Evolutionary conservation across 2,113 vertebrate genomes (phyloP).

Genomic region (Channa maculata): DNA sequence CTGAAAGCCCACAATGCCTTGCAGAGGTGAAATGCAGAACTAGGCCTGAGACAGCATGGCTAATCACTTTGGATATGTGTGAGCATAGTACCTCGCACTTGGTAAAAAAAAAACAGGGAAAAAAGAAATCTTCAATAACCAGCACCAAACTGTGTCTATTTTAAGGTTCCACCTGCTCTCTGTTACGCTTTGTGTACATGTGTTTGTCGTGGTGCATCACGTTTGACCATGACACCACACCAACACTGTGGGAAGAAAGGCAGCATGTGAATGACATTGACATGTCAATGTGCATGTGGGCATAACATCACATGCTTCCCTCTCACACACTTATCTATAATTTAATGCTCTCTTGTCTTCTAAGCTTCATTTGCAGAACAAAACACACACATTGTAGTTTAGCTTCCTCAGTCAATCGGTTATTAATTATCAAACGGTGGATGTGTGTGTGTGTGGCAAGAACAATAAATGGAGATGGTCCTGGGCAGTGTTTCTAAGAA

Average conservation of each 20-base stretch:
- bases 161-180: slow-evolving; percentile 9
- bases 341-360: too few species aligned
- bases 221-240: slow-evolving; percentile 3
- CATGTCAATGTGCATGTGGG: neutral
- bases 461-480: neutral
- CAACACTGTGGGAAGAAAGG: slow-evolving; percentile 2
- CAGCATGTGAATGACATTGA: neutral
- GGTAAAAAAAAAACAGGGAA: slow-evolving; percentile 14
- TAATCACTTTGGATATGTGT: slow-evolving; percentile 27
- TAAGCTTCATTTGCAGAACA: neutral
- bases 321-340: too few species aligned
- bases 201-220: neutral
- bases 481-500: slow-evolving; percentile 28
- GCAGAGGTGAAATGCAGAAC: slow-evolving; percentile 15
- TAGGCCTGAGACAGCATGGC: slow-evolving; percentile 21
- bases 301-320: too few species aligned
- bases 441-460: neutral
- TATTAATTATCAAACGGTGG: too few species aligned
- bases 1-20: neutral
- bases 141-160: slow-evolving; percentile 11
- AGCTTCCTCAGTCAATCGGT: neutral
- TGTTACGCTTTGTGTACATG: neutral
- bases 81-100: neutral
- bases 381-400: neutral
- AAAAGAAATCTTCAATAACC: slow-evolving; percentile 4